Percentiles rank a stretch among this genome's conserved stretches.
phyloP scores from a whole-genome alignment of 2,797 vertebrate genomes.

The Gobio occitaniae region DNA sequence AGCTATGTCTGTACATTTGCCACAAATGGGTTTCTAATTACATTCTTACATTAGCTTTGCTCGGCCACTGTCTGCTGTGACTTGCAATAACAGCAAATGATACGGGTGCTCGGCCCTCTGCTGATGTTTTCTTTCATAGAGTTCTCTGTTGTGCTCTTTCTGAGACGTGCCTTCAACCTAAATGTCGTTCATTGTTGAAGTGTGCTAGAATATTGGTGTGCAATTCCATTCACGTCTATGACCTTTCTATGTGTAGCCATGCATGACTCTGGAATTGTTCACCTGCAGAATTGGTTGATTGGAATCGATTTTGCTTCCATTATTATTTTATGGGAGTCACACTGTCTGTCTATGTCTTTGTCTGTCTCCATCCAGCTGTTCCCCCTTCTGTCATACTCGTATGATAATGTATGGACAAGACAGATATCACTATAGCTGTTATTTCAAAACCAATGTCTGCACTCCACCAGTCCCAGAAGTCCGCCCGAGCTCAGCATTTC shows the following conservation, averaged over 20 bases:
- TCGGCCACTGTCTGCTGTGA: constrained; percentile 44
- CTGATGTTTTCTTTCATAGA: constrained; percentile 44
- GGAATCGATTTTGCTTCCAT: constrained; percentile 56
- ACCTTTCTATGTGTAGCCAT: constrained; percentile 43
- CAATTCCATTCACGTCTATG: constrained; percentile 28
- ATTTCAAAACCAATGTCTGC: constrained; percentile 64
- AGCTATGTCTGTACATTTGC: constrained; percentile 59
- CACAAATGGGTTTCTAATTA: constrained; percentile 58
- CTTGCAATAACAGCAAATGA: constrained; percentile 52
- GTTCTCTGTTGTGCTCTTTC: constrained; percentile 40
- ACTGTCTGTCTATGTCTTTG: neutral
- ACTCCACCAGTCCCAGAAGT: constrained; percentile 59
- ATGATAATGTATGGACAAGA: constrained; percentile 60
- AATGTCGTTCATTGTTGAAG: constrained; percentile 39
- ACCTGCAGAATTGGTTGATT: constrained; percentile 48
- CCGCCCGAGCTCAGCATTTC: constrained; percentile 59
- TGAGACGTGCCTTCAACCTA: neutral
- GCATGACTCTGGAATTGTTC: constrained; percentile 51
- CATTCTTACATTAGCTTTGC: constrained; percentile 49
- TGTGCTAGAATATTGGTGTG: neutral
- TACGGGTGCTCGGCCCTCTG: constrained; percentile 45
- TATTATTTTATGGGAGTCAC: constrained; percentile 30
- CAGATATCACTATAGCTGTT: constrained; percentile 62
- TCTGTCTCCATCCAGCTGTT: neutral
- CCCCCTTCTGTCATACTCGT: constrained; percentile 4